Conservation (phyloP, 2,888 invertebrate species). For the Julus scandinavius region DNA sequence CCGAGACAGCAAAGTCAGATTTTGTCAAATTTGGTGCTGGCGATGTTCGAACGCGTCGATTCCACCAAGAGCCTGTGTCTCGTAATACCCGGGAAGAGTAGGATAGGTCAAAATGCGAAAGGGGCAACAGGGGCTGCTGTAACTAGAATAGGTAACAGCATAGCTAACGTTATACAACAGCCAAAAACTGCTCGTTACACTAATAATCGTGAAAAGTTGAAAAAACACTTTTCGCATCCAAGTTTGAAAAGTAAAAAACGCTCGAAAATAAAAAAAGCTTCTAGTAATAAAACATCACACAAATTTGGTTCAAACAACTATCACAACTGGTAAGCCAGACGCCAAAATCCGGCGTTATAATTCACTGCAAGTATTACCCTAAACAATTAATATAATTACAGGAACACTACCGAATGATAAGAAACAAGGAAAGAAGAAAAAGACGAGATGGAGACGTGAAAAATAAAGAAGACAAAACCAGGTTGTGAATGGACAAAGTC, state of each 20-base stretch:
- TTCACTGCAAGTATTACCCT: slow-evolving; percentile 13
- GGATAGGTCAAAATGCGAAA: too few relatives aligned
- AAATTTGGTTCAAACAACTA: slow-evolving; percentile 48
- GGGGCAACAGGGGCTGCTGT: too few relatives aligned
- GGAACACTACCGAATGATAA: slow-evolving; percentile 42
- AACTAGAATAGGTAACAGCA: too few relatives aligned
- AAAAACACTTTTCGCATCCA: slow-evolving; percentile 14
- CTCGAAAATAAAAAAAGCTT: slow-evolving; percentile 47
- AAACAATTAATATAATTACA: slow-evolving; percentile 28
- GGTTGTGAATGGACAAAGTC: background rate
- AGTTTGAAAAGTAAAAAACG: slow-evolving; percentile 27
- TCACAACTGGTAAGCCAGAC: slow-evolving; percentile 43
- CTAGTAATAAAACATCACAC: slow-evolving; percentile 47
- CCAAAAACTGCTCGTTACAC: too few relatives aligned
- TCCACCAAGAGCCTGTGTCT: too few relatives aligned
- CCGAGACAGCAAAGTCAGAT: too few relatives aligned
- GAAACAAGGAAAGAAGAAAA: background rate
- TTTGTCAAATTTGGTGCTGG: too few relatives aligned
- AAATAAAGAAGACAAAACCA: background rate
- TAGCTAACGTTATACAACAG: too few relatives aligned
- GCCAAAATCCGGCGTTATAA: slow-evolving; percentile 30
- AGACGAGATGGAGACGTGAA: background rate
- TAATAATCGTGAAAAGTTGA: slow-evolving; percentile 43
- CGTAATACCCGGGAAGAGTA: too few relatives aligned
- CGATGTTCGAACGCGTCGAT: too few relatives aligned